Conservation (phyloP, 2,797 vertebrate species). For the Intellagama lesueurii region DNA sequence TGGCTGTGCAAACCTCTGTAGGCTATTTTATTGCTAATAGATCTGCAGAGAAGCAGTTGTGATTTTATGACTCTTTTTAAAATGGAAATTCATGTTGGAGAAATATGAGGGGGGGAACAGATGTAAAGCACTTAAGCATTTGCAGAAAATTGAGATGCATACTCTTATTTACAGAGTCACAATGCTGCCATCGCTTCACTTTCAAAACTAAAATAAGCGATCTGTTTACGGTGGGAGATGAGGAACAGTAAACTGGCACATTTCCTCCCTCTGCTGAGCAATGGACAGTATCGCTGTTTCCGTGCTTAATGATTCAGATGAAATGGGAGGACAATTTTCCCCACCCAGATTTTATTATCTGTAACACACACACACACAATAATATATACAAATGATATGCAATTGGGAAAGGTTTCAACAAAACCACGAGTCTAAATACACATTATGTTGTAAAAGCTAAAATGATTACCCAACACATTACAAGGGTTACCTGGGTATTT, state of each 20-base stretch:
- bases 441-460: conserved; percentile 71
- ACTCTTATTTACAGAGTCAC: conserved; percentile 86
- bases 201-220: conserved; percentile 86
- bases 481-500: conserved; percentile 70
- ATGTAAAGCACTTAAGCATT: conserved; percentile 88
- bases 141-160: conserved; percentile 85
- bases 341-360: conserved; percentile 77
- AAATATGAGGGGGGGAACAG: conserved; percentile 86
- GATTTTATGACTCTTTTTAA: conserved; percentile 89
- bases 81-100: conserved; percentile 91
- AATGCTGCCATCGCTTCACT: conserved; percentile 78
- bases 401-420: conserved; percentile 72
- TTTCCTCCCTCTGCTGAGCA: conserved; percentile 71
- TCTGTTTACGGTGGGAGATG: conserved; percentile 83
- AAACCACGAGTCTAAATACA: conserved; percentile 70
- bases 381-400: conserved; percentile 71
- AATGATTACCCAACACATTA: conserved; percentile 72
- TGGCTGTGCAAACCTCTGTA: conserved; percentile 88
- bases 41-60: conserved; percentile 87
- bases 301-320: conserved; percentile 75
- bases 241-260: conserved; percentile 79
- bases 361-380: conserved; percentile 66
- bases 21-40: conserved; percentile 90
- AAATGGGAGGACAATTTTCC: conserved; percentile 67
- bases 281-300: conserved; percentile 67